Evolutionary conservation across 2,113 vertebrate species (phyloP).

Genomic region (Sinocyclocheilus rhinocerous): DNA sequence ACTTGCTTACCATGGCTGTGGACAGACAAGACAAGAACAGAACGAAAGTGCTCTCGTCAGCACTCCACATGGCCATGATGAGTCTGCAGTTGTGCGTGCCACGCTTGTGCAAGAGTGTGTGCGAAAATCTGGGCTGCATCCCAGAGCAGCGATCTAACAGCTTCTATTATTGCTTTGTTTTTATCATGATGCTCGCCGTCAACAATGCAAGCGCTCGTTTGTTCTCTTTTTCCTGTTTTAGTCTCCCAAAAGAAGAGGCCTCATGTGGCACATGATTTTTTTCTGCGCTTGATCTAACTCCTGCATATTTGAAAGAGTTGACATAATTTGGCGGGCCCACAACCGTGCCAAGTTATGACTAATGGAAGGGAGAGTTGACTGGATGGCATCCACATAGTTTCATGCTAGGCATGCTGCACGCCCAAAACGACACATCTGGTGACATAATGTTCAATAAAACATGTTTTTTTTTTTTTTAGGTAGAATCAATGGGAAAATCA

Average conservation of each 20-base stretch:
- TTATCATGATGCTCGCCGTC: not conserved
- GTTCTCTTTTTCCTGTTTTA: constrained; percentile 7
- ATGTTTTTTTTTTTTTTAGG: not conserved
- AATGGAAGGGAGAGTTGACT: constrained; percentile 65
- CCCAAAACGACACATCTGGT: constrained; percentile 9
- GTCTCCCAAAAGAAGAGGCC: constrained; percentile 12
- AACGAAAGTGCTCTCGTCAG: constrained; percentile 23
- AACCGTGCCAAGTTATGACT: constrained; percentile 58
- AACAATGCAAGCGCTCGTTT: not conserved
- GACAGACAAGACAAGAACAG: constrained; percentile 12
- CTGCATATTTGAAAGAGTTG: constrained; percentile 64
- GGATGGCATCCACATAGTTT: constrained; percentile 38
- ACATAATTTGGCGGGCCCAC: constrained; percentile 67
- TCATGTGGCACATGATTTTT: constrained; percentile 42
- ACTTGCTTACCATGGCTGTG: constrained; percentile 7
- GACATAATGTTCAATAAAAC: not conserved
- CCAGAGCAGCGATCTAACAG: constrained; percentile 25
- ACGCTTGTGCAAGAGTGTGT: constrained; percentile 41
- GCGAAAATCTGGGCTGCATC: constrained; percentile 33
- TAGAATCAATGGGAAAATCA: not conserved
- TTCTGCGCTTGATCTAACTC: constrained; percentile 61
- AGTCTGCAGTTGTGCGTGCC: constrained; percentile 53
- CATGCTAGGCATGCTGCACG: not conserved
- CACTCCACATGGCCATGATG: constrained; percentile 18
- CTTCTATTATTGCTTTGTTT: constrained; percentile 35